Percentiles rank a stretch among this genome's conserved stretches.
These are phyloP conservation scores for Aegypius monachus DNA, from an alignment of 2,113 vertebrate genomes.

Conservation along the genomic window DNA sequence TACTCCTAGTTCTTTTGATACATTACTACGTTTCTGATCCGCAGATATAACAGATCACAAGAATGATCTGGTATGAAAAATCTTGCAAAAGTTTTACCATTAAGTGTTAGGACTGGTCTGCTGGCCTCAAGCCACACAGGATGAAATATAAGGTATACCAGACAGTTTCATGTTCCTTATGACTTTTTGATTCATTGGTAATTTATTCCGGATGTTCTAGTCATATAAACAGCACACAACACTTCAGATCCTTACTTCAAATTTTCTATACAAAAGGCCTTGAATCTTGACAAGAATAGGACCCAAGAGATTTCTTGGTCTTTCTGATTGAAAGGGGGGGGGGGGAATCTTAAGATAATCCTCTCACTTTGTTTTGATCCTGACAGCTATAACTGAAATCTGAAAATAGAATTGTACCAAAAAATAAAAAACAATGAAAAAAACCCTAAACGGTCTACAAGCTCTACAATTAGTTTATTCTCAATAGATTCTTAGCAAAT, in stretches of 20 bases:
- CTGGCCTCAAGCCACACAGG: neutral
- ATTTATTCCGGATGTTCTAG: neutral
- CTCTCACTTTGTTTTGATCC: neutral
- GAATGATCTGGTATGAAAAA: neutral
- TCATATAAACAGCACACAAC: neutral
- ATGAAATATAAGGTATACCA: neutral
- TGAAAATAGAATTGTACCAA: neutral
- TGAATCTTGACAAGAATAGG: neutral
- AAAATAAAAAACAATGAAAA: neutral
- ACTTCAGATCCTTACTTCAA: neutral
- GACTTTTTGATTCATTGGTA: neutral
- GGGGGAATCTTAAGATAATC: neutral
- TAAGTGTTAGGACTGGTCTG: neutral
- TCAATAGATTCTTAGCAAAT: neutral
- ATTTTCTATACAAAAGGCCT: neutral
- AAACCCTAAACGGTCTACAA: neutral
- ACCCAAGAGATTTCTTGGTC: neutral
- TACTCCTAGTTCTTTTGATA: neutral
- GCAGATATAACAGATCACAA: neutral
- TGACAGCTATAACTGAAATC: neutral
- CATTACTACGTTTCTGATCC: neutral
- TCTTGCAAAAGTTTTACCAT: neutral
- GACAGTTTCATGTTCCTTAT: neutral
- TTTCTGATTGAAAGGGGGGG: neutral
- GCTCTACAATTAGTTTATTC: neutral